Evolutionary conservation across 1,140 invertebrate genomes (phyloP).

Genomic region (Paralvinella palmiformis): DNA sequence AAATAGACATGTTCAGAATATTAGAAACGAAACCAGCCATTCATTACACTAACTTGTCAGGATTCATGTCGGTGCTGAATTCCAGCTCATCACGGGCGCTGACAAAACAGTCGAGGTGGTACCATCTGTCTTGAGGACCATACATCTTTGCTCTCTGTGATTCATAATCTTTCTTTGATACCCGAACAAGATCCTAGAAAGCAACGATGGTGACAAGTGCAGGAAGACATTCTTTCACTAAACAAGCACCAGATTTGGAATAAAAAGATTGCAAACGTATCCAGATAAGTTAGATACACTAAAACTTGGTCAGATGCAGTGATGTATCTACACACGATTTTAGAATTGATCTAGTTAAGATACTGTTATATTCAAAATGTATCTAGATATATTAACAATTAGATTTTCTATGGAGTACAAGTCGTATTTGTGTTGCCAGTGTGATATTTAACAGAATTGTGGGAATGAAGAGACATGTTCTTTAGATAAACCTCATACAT

Average conservation of each 20-base stretch:
- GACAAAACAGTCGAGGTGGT: slow-evolving; percentile 89
- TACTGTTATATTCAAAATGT: too few relatives aligned
- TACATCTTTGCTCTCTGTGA: slow-evolving; percentile 70
- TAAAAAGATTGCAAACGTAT: background rate
- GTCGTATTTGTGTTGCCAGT: too few relatives aligned
- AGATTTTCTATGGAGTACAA: too few relatives aligned
- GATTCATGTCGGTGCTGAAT: slow-evolving; percentile 52
- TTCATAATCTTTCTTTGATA: slow-evolving; percentile 82
- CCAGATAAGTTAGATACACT: background rate
- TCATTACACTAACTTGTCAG: slow-evolving; percentile 12
- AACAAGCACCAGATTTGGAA: background rate
- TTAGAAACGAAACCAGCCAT: background rate
- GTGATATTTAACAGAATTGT: too few relatives aligned
- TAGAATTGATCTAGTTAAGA: too few relatives aligned
- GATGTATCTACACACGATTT: background rate
- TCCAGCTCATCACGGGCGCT: slow-evolving; percentile 67
- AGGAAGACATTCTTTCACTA: background rate
- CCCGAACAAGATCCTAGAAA: slow-evolving; percentile 65
- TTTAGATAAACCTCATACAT: too few relatives aligned
- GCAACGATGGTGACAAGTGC: slow-evolving; percentile 7
- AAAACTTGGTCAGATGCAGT: background rate
- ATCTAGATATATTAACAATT: too few relatives aligned
- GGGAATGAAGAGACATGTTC: too few relatives aligned
- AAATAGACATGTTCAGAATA: background rate
- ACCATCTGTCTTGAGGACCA: slow-evolving; percentile 69